A percentile compares a stretch with the other conserved stretches of the same genome.
Evolutionary conservation across 2,113 vertebrate species (phyloP).

Genomic region (Thamnaconus septentrionalis): DNA sequence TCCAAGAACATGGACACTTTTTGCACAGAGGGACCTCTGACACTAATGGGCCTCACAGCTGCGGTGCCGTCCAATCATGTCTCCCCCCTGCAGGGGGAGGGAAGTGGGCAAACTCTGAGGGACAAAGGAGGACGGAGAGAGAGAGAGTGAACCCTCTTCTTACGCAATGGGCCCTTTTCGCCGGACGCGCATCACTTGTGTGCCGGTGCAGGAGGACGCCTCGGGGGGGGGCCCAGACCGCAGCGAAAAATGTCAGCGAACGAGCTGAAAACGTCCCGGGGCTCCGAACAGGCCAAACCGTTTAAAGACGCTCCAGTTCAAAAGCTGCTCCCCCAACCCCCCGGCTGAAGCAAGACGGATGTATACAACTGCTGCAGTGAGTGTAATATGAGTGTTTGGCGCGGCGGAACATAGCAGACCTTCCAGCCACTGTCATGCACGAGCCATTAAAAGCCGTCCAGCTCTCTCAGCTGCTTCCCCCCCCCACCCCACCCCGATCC

Average conservation of each 20-base stretch:
- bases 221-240: conserved; percentile 8
- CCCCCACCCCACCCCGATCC: too few species aligned
- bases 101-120: conserved; percentile 22
- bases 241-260: conserved; percentile 13
- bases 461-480: neutral
- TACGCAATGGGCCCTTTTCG: conserved; percentile 19
- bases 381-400: conserved; percentile 21
- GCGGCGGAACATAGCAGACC: neutral
- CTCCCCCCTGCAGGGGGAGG: conserved; percentile 26
- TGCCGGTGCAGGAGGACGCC: too few species aligned
- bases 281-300: too few species aligned
- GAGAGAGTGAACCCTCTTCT: conserved; percentile 32
- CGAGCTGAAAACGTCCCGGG: neutral
- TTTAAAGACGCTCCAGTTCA: too few species aligned
- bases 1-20: conserved; percentile 2
- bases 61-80: conserved; percentile 38
- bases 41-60: conserved; percentile 38
- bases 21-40: conserved; percentile 25
- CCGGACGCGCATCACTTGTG: too few species aligned
- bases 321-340: neutral
- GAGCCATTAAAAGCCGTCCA: conserved; percentile 1
- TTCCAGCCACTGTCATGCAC: neutral
- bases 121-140: conserved; percentile 55
- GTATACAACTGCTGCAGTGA: conserved; percentile 14
- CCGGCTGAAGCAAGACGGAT: neutral